Evolutionary conservation across 2,797 vertebrate species (phyloP), one percentile per base, ranked within the genome.

Genomic region (Enteromius fasciolatus): DNA sequence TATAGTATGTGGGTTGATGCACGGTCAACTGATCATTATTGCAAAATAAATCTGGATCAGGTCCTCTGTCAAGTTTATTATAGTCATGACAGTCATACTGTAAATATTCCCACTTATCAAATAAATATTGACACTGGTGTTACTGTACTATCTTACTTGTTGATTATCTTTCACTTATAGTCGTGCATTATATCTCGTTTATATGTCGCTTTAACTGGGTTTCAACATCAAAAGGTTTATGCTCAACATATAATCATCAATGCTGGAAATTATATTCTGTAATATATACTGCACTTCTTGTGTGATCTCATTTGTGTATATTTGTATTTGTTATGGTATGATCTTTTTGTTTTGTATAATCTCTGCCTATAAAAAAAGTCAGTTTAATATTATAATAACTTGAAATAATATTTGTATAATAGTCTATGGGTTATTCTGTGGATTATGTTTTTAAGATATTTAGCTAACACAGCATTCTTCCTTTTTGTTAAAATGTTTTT

Each of bases 51-150:
- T 73, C 28, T n/a, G 1, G 17, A 33, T 73, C 46, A 14, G 70
- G 28, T 74, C 25, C 31, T 72, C 10, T 31, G 3, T 72, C 15
- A 48, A 31, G 28, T n/a, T 52, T 73, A 4, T 36, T 36, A 36
- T 54, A 36, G 7, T 23, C 33, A 54, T 36, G 12, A 36, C 18
- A n/a, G 10, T 20, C 11, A n/a, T 20, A 33, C 48, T 54, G 31
- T 74, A 54, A 74, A 36, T 74, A 36, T 74, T 23, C 3, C 17
- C 28, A 54, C 5, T 73, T 52, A 73, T 52, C 48, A 73, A n/a
- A 73, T 73, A 36, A 25, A 25, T 8, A 46, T 44, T 39, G 39
- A 7, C n/a, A 14, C 33, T 52, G 17, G 5, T 52, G 20, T 33
- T 73, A 12, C 1, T 17, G 23, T 18, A 17, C 46, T 52, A 14